Evolutionary conservation across 2,797 vertebrate species (phyloP).

Genomic region (Rhinoraja longicauda): DNA sequence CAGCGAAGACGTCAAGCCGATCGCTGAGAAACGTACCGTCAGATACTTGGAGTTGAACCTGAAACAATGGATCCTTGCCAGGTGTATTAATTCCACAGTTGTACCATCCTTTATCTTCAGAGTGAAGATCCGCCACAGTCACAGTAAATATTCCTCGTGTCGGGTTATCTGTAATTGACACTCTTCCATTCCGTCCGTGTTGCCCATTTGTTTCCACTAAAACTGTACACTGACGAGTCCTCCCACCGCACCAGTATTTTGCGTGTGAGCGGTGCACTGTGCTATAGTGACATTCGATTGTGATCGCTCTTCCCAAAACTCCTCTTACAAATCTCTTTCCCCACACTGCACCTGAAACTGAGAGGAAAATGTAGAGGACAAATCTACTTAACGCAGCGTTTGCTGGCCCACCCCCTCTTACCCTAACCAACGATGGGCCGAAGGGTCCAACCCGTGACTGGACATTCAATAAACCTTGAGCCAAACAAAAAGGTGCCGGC

Average conservation of each 20-base stretch:
- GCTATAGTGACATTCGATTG: not conserved
- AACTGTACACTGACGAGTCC: no score
- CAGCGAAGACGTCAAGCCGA: not conserved
- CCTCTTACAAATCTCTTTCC: not conserved
- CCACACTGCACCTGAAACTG: no score
- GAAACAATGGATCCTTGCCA: not conserved
- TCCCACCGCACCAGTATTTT: no score
- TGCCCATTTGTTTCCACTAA: no score
- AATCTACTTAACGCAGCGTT: no score
- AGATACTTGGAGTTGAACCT: not conserved
- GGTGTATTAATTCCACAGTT: not conserved
- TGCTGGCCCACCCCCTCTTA: no score
- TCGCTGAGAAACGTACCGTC: not conserved
- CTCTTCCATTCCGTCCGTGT: no score
- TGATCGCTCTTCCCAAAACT: conserved; percentile 1
- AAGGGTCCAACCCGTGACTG: no score
- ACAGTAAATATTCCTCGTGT: not conserved
- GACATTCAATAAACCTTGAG: no score
- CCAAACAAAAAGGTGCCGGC: no score
- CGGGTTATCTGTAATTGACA: not conserved
- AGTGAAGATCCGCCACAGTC: not conserved
- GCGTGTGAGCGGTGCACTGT: not conserved
- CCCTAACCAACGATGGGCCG: no score
- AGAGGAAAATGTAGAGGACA: no score
- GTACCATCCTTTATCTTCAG: not conserved